A percentile compares a stretch with the other conserved stretches of the same genome.
Conservation (phyloP, 2,797 vertebrate species). For the Myotis daubentonii region DNA sequence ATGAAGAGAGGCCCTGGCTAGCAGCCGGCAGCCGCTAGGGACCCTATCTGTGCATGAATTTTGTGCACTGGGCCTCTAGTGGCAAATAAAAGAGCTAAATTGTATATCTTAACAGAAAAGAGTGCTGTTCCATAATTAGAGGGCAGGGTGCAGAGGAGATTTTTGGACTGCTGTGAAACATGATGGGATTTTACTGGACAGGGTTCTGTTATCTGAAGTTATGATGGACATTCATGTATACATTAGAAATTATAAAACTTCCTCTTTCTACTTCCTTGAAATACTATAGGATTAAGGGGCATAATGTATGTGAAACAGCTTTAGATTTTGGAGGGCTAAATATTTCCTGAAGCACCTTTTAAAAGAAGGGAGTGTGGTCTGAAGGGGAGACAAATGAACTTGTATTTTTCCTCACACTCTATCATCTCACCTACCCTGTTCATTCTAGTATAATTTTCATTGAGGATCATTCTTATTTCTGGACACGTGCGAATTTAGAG, state of each 20-base stretch:
- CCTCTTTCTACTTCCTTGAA: neutral
- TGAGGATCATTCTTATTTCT: neutral
- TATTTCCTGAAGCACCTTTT: neutral
- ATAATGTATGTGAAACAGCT: neutral
- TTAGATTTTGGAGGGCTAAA: neutral
- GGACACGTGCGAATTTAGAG: neutral
- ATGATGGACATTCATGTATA: neutral
- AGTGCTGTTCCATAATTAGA: neutral
- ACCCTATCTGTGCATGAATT: too few relatives aligned
- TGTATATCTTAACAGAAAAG: neutral
- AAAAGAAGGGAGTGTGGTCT: neutral
- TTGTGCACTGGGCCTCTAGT: too few relatives aligned
- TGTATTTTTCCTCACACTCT: neutral
- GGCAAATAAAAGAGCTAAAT: neutral
- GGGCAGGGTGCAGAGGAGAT: neutral
- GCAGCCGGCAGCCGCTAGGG: too few relatives aligned
- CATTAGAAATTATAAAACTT: neutral
- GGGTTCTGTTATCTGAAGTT: neutral
- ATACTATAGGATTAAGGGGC: neutral
- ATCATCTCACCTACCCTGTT: neutral
- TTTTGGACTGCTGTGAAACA: neutral
- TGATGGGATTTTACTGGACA: neutral
- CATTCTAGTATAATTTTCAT: neutral
- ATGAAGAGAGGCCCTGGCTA: too few relatives aligned
- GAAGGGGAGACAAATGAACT: neutral